A percentile compares a stretch with the other conserved stretches of the same genome.
Evolutionary conservation across 2,113 vertebrate genomes (phyloP).

Genomic region (Pyxicephalus adspersus): DNA sequence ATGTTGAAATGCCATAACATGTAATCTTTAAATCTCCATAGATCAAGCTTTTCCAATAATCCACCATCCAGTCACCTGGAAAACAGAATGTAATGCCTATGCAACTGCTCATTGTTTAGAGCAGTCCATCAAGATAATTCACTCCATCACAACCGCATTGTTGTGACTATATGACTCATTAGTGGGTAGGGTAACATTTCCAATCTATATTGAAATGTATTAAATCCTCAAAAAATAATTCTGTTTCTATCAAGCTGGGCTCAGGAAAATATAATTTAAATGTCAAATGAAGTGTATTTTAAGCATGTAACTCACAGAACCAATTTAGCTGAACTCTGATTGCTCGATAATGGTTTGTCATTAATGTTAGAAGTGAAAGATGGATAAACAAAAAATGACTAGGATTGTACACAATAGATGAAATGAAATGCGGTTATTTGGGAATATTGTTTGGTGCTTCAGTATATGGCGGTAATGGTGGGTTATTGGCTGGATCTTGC

Average conservation of each 20-base stretch:
- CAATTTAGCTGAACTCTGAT: constrained; percentile 37
- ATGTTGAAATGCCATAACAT: too few species aligned
- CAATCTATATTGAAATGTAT: constrained; percentile 19
- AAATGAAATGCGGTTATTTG: background rate
- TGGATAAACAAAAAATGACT: constrained; percentile 32
- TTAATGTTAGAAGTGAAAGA: constrained; percentile 20
- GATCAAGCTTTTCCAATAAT: too few species aligned
- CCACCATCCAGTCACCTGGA: too few species aligned
- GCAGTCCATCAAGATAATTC: background rate
- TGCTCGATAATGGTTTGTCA: constrained; percentile 35
- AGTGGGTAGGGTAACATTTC: constrained; percentile 14
- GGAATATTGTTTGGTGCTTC: background rate
- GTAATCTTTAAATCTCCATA: too few species aligned
- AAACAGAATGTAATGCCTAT: too few species aligned
- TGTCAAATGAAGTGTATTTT: constrained; percentile 47
- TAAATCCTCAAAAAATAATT: background rate
- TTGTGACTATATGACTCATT: constrained; percentile 23
- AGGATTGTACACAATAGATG: constrained; percentile 21
- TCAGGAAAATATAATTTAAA: constrained; percentile 26
- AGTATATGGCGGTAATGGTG: too few species aligned
- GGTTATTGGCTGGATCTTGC: too few species aligned
- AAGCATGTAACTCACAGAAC: constrained; percentile 31
- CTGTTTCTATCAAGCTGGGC: background rate
- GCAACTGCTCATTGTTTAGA: too few species aligned
- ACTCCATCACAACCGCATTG: background rate